Evolutionary conservation across 92 coral and sea anemone species (phyloP).

Genomic region (Porites rus): DNA sequence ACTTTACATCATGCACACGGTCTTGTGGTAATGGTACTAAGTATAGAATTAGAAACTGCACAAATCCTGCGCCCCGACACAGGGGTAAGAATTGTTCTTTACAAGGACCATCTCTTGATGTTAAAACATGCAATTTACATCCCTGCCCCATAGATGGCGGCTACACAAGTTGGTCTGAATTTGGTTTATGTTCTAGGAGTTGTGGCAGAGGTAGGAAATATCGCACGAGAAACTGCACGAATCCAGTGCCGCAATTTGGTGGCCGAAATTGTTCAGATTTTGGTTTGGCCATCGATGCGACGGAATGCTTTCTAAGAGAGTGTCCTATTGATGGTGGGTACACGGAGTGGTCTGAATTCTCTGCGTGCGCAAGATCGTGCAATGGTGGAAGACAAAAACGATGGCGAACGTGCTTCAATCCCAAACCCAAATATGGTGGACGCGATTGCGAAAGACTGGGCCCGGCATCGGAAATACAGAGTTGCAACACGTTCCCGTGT

Average conservation of each 20-base stretch:
- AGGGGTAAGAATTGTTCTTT: conserved; percentile 62
- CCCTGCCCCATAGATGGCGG: conserved; percentile 88
- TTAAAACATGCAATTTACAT: conserved; percentile 54
- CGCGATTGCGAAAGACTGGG: conserved; percentile 58
- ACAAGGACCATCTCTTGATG: conserved; percentile 56
- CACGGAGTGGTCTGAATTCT: conserved; percentile 67
- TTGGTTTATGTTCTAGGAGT: conserved; percentile 64
- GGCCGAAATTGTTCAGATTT: conserved; percentile 74
- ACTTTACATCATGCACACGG: conserved; percentile 51
- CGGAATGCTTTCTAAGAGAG: conserved; percentile 62
- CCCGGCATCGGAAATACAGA: conserved; percentile 27
- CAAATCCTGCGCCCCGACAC: conserved; percentile 65
- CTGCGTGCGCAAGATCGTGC: conserved; percentile 62
- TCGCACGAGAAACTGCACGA: conserved; percentile 75
- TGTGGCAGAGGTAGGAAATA: conserved; percentile 78
- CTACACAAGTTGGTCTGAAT: conserved; percentile 77
- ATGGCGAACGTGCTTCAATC: conserved; percentile 64
- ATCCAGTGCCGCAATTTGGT: conserved; percentile 84
- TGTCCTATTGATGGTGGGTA: conserved; percentile 83
- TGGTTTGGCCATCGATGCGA: conserved; percentile 66
- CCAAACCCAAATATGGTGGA: conserved; percentile 75
- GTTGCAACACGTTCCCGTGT: conserved; percentile 66
- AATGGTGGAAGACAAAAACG: conserved; percentile 56
- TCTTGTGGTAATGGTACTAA: conserved; percentile 67
- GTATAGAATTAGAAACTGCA: conserved; percentile 64